A percentile compares a stretch with the other conserved stretches of the same genome.
These are phyloP conservation scores for Adrianichthys oophorus DNA, from an alignment of 2,797 vertebrate species.

Conservation along the genomic window DNA sequence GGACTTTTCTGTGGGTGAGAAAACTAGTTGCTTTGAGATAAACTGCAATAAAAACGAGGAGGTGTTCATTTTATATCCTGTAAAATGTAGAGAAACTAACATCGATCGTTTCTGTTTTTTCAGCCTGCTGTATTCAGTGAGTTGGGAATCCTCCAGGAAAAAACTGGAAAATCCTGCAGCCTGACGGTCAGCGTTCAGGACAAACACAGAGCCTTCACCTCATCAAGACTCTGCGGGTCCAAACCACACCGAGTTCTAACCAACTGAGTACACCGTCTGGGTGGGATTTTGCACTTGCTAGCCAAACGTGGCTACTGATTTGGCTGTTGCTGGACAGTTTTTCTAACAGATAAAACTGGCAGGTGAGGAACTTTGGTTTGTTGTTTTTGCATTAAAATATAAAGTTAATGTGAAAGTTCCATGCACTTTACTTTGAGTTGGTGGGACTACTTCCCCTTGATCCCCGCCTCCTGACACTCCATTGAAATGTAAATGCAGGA, in stretches of 20 bases:
- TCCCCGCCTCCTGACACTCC: slow-evolving; percentile 44
- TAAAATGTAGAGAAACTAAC: slow-evolving; percentile 4
- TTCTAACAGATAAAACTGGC: slow-evolving; percentile 33
- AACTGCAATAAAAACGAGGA: not conserved
- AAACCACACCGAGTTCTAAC: slow-evolving; percentile 35
- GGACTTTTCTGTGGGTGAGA: not conserved
- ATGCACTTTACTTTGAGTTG: slow-evolving; percentile 20
- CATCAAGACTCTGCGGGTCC: slow-evolving; percentile 24
- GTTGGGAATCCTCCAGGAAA: slow-evolving; percentile 9
- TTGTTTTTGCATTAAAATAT: slow-evolving; percentile 1
- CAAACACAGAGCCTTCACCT: slow-evolving; percentile 29
- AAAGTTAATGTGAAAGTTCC: slow-evolving; percentile 34
- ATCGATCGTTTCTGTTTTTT: slow-evolving; percentile 27
- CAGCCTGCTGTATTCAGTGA: slow-evolving; percentile 78
- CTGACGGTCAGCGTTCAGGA: slow-evolving; percentile 15
- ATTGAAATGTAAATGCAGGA: slow-evolving; percentile 63
- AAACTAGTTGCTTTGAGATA: not conserved
- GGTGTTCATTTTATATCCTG: not conserved
- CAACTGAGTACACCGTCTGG: slow-evolving; percentile 28
- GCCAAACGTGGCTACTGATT: slow-evolving; percentile 30
- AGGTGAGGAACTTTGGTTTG: slow-evolving; percentile 30
- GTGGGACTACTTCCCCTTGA: slow-evolving; percentile 18
- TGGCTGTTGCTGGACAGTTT: slow-evolving; percentile 37
- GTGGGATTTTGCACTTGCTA: slow-evolving; percentile 32
- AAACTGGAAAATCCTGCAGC: slow-evolving; percentile 12